phyloP scores from a whole-genome alignment of 2,113 vertebrate genomes.

The Xyrauchen texanus region DNA sequence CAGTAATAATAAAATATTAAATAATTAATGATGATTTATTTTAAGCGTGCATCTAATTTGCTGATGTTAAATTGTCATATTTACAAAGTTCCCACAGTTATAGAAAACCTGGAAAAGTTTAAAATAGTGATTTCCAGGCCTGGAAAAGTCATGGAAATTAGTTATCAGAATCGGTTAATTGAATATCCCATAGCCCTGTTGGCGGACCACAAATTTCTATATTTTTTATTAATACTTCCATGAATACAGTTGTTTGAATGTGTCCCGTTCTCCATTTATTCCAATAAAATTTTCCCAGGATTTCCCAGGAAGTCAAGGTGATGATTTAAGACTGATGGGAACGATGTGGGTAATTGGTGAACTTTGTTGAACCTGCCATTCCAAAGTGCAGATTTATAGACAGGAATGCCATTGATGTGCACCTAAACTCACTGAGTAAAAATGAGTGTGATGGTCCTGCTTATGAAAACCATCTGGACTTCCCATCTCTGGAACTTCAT shows the following conservation, averaged over 20 bases:
- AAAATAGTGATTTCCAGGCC: too few relatives aligned
- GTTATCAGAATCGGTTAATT: too few relatives aligned
- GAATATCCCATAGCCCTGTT: too few relatives aligned
- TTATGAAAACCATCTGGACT: constrained; percentile 67
- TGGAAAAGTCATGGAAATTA: too few relatives aligned
- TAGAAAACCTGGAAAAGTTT: too few relatives aligned
- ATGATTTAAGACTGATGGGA: constrained; percentile 51
- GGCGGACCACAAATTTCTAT: too few relatives aligned
- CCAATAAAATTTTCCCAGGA: neutral
- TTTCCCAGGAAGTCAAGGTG: constrained; percentile 18
- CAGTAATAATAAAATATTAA: too few relatives aligned
- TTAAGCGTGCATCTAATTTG: too few relatives aligned
- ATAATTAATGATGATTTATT: too few relatives aligned
- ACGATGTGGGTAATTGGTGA: constrained; percentile 43
- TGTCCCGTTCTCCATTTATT: constrained; percentile 42
- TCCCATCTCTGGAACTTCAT: neutral
- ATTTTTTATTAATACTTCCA: neutral
- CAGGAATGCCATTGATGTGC: constrained; percentile 65
- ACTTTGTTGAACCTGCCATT: constrained; percentile 50
- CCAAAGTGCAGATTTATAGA: constrained; percentile 57
- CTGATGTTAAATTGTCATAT: too few relatives aligned
- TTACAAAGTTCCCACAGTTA: too few relatives aligned
- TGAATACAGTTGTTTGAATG: neutral
- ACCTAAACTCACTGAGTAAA: constrained; percentile 63
- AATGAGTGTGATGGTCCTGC: constrained; percentile 49